Percentiles rank a stretch among this genome's conserved stretches.
Conservation (phyloP, 2,797 vertebrate species). For the Siniperca scherzeri region DNA sequence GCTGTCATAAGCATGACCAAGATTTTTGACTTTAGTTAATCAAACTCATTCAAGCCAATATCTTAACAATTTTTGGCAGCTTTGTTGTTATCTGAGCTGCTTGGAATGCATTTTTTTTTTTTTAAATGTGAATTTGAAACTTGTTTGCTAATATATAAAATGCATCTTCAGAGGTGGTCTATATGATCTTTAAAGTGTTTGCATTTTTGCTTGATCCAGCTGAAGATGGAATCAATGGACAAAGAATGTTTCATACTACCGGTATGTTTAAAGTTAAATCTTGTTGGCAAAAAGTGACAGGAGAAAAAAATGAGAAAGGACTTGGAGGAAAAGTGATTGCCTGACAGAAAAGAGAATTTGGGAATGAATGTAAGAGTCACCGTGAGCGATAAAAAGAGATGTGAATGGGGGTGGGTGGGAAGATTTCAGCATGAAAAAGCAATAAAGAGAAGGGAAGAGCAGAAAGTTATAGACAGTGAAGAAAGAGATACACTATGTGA, state of each 20-base stretch:
- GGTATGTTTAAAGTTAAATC: slow-evolving; percentile 6
- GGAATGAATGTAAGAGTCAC: slow-evolving; percentile 14
- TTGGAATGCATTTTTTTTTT: not conserved
- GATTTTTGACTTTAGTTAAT: not conserved
- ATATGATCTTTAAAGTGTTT: not conserved
- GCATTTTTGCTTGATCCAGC: not conserved
- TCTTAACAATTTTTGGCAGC: not conserved
- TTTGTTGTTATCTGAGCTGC: not conserved
- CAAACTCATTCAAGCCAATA: not conserved
- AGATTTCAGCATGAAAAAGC: slow-evolving; percentile 27
- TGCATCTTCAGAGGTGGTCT: not conserved
- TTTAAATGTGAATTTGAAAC: not conserved
- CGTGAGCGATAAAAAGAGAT: slow-evolving; percentile 7
- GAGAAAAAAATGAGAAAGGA: not conserved
- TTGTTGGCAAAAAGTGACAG: not conserved
- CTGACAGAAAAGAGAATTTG: slow-evolving; percentile 12
- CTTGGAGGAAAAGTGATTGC: not conserved
- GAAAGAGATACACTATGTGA: slow-evolving; percentile 23
- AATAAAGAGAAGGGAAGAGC: slow-evolving; percentile 8
- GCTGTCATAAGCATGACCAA: not conserved
- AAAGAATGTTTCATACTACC: not conserved
- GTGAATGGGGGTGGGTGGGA: not conserved
- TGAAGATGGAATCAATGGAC: slow-evolving; percentile 2
- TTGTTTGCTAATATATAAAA: not conserved
- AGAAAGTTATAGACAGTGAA: slow-evolving; percentile 25